Evolutionary conservation across 64 coral and sea anemone genomes (phyloP).

Genomic region (Pachyseris speciosa): DNA sequence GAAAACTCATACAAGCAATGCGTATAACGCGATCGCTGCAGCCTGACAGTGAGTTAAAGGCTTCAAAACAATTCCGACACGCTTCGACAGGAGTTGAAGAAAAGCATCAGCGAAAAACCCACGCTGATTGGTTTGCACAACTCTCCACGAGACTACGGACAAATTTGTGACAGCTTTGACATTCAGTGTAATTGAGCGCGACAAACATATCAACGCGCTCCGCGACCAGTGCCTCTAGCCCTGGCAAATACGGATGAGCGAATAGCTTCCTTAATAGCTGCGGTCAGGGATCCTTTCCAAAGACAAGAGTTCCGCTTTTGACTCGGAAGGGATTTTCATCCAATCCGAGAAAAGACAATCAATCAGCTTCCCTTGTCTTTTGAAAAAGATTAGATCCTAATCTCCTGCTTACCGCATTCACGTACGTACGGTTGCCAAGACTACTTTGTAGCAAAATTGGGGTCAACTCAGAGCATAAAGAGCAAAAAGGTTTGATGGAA

Average conservation of each 20-base stretch:
- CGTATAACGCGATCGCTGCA: too few species aligned
- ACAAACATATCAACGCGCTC: not conserved
- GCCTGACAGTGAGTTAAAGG: constrained; percentile 11
- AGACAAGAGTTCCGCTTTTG: not conserved
- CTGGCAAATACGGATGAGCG: not conserved
- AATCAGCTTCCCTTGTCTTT: not conserved
- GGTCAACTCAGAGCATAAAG: not conserved
- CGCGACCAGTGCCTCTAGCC: not conserved
- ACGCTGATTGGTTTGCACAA: constrained; percentile 29
- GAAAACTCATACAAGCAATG: not conserved
- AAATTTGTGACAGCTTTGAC: constrained; percentile 26
- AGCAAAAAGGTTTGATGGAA: not conserved
- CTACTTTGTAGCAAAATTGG: not conserved
- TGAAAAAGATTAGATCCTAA: not conserved
- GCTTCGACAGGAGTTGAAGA: constrained; percentile 37
- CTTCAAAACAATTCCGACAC: constrained; percentile 56
- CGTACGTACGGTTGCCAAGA: not conserved
- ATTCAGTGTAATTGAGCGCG: not conserved
- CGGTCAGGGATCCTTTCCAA: not conserved
- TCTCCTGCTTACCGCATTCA: not conserved
- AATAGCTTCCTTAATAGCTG: constrained; percentile 12
- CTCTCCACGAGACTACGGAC: constrained; percentile 5
- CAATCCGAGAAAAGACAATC: not conserved
- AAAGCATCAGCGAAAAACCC: constrained; percentile 1
- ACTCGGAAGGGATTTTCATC: not conserved